Evolutionary conservation across 2,113 vertebrate species (phyloP).

Genomic region (Poicephalus meyeri): DNA sequence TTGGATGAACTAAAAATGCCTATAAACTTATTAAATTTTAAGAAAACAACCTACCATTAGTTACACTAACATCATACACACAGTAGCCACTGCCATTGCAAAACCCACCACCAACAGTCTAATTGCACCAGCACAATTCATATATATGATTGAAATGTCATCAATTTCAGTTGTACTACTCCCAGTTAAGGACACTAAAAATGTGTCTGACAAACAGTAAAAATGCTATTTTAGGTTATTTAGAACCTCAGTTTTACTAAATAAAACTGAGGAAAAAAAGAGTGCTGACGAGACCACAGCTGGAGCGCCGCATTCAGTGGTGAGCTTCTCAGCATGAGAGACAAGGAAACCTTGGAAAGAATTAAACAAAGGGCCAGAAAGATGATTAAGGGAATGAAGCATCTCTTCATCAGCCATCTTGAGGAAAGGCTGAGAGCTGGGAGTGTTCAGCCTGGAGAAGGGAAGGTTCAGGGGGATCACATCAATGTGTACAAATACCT

Average conservation of each 20-base stretch:
- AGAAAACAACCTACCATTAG: not conserved
- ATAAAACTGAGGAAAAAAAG: not conserved
- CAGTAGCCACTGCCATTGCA: not conserved
- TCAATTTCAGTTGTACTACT: not conserved
- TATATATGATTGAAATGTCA: not conserved
- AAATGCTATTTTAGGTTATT: not conserved
- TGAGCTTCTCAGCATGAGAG: not conserved
- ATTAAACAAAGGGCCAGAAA: not conserved
- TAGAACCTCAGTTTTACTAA: not conserved
- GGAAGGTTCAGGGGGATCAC: not conserved
- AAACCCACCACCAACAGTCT: not conserved
- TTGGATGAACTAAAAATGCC: not conserved
- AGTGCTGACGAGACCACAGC: not conserved
- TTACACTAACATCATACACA: not conserved
- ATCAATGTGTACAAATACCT: not conserved
- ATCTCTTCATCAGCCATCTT: not conserved
- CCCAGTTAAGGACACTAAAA: not conserved
- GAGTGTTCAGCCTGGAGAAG: not conserved
- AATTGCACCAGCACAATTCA: not conserved
- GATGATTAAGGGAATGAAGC: not conserved
- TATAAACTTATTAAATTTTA: not conserved
- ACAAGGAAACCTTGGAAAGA: not conserved
- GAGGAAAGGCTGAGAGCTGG: not conserved
- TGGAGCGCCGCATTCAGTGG: not conserved
- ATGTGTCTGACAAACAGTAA: not conserved